Evolutionary conservation across 2,888 invertebrate genomes (phyloP), one percentile per base, ranked within the genome.

Genomic region (Epirrhoe tristata): DNA sequence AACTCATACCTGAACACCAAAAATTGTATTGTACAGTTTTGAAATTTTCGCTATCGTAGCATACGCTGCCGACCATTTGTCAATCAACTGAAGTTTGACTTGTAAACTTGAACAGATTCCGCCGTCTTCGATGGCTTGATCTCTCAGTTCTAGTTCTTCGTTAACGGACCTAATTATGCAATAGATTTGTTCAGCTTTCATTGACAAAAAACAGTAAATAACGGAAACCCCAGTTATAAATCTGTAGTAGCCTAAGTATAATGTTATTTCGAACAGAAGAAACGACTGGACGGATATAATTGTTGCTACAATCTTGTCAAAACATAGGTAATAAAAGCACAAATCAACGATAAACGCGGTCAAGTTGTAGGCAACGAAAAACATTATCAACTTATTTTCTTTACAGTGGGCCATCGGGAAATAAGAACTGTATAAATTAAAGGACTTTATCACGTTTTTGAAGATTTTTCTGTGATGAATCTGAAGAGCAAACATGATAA

Each of bases 21-120:
- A 65, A 31, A 70, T 59, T 6, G 4, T 8, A 32, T 64, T 67
- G 24, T 16, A 65, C 34, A 67, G 34, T 31, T 62, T 56, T 31
- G 59, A 62, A 14, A 48, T 55, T 43, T 62, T 67, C n/a, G 54
- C 34, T 17, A 64, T 7, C 0, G 54, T 62, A 17, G 39, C 52
- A 53, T 58, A 70, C 8, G 70, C 62, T 14, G 56, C 58, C 1
- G 62, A 70, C 70, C 70, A 70, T 10, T 55, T 63, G 12, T 54
- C 53, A 36, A 53, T 65, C 12, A 60, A 16, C 14, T 62, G 50
- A 17, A 61, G 61, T 8, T 36, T 46, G 3, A 14, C 12, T 58
- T 34, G 16, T 32, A 17, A 8, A 7, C 7, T 50, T 17, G 50
- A 14, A 16, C 8, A 50, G 8, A 4, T 43, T n/a, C 17, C 6